A percentile compares a stretch with the other conserved stretches of the same genome.
phyloP scores from a whole-genome alignment of 2,888 invertebrate genomes.

The Drosophila demipolita region DNA sequence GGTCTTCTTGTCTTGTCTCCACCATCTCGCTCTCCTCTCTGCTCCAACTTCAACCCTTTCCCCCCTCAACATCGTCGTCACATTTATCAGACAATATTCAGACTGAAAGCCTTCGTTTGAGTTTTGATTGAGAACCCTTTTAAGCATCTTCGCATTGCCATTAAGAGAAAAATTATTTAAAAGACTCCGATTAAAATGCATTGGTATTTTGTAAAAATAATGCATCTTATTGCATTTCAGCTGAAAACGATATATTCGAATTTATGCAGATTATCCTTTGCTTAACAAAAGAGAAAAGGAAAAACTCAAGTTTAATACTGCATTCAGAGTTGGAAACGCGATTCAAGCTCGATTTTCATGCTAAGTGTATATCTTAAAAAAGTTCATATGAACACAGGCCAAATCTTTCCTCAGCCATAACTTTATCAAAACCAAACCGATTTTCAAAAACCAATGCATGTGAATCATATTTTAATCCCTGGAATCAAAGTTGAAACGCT shows the following conservation, averaged over 20 bases:
- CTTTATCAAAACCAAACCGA: not conserved
- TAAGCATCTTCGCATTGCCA: constrained; percentile 36
- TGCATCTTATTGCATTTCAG: constrained; percentile 19
- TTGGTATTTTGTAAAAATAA: constrained; percentile 21
- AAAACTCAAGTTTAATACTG: not conserved
- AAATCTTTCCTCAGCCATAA: not conserved
- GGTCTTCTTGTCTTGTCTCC: constrained; percentile 23
- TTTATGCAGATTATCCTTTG: not conserved
- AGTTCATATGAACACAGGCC: not conserved
- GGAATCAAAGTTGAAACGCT: not conserved
- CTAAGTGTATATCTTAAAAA: too few relatives aligned
- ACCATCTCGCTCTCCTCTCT: not conserved
- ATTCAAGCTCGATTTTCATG: not conserved
- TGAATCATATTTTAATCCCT: not conserved
- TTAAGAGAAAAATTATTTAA: constrained; percentile 36
- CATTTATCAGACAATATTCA: constrained; percentile 36
- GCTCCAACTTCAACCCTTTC: not conserved
- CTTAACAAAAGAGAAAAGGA: not conserved
- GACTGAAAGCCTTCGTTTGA: constrained; percentile 24
- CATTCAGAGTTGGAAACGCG: too few relatives aligned
- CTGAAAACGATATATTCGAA: not conserved
- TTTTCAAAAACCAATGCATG: not conserved
- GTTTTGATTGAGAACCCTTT: constrained; percentile 70
- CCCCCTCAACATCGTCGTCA: not conserved
- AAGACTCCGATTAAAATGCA: constrained; percentile 25